Evolutionary conservation across 2,888 invertebrate genomes (phyloP).

Genomic region (Ichneumoninae sp.): DNA sequence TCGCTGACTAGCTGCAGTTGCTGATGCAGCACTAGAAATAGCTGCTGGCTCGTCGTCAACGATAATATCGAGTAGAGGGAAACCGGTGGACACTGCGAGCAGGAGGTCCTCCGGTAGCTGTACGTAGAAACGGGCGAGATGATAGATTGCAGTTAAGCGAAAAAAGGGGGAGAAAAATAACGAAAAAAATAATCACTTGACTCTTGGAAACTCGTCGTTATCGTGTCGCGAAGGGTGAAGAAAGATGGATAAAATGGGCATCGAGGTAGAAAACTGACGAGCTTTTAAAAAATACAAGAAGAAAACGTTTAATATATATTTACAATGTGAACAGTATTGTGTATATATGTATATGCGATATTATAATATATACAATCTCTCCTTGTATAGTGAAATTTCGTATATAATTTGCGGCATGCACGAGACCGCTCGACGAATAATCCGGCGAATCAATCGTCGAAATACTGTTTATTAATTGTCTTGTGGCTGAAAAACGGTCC

Average conservation of each 20-base stretch:
- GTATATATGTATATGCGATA: conserved; percentile 60
- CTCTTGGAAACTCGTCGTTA: conserved; percentile 64
- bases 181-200: background rate
- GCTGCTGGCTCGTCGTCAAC: conserved; percentile 23
- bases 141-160: conserved; percentile 14
- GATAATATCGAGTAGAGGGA: conserved; percentile 54
- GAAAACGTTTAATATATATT: conserved; percentile 74
- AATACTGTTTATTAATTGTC: too few species aligned
- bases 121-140: conserved; percentile 8
- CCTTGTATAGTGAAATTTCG: conserved; percentile 13
- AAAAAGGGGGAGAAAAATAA: background rate
- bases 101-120: conserved; percentile 31
- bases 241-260: conserved; percentile 15
- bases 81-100: conserved; percentile 14
- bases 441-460: too few species aligned
- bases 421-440: too few species aligned
- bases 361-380: conserved; percentile 55
- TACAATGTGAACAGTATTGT: conserved; percentile 60
- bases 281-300: conserved; percentile 77
- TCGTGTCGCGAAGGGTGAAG: conserved; percentile 19
- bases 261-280: conserved; percentile 26
- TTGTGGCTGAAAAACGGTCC: too few species aligned
- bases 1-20: conserved; percentile 25
- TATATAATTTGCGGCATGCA: too few species aligned
- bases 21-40: conserved; percentile 50